These are phyloP conservation scores for Mercenaria mercenaria DNA, from an alignment of 1,140 invertebrate species.

Conservation along the genomic window DNA sequence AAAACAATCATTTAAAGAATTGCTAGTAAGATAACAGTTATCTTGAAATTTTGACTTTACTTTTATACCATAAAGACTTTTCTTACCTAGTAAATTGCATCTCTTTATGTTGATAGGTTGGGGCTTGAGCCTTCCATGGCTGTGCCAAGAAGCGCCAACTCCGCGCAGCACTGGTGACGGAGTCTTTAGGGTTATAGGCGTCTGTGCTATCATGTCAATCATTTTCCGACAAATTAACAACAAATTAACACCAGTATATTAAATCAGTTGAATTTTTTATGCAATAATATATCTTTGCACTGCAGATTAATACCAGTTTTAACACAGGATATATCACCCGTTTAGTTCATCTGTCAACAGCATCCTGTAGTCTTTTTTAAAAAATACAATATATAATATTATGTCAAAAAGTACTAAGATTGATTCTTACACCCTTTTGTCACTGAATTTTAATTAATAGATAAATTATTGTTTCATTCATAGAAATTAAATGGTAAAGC, in stretches of 20 bases:
- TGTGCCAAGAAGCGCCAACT: slow-evolving; percentile 2
- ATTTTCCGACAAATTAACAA: slow-evolving; percentile 10
- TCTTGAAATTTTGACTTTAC: too few relatives aligned
- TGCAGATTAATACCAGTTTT: neutral
- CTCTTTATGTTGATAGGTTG: slow-evolving; percentile 50
- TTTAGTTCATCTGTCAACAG: neutral
- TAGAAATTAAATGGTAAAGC: neutral
- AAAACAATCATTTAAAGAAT: too few relatives aligned
- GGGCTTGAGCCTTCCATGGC: slow-evolving; percentile 45
- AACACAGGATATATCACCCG: neutral
- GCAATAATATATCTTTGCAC: neutral
- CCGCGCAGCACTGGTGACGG: slow-evolving; percentile 21
- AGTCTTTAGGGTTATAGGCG: slow-evolving; percentile 47
- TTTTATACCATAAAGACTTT: too few relatives aligned
- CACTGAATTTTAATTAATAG: slow-evolving; percentile 23
- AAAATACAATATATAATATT: neutral
- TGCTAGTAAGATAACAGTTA: too few relatives aligned
- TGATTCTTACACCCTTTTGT: neutral
- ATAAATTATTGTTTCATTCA: slow-evolving; percentile 5
- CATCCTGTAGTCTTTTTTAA: neutral
- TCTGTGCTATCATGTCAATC: slow-evolving; percentile 61
- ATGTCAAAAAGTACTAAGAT: neutral
- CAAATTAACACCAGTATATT: too few relatives aligned
- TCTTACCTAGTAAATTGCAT: slow-evolving; percentile 57
- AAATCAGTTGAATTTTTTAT: neutral